Evolutionary conservation across 2,113 vertebrate genomes (phyloP).

Genomic region (Channa maculata): DNA sequence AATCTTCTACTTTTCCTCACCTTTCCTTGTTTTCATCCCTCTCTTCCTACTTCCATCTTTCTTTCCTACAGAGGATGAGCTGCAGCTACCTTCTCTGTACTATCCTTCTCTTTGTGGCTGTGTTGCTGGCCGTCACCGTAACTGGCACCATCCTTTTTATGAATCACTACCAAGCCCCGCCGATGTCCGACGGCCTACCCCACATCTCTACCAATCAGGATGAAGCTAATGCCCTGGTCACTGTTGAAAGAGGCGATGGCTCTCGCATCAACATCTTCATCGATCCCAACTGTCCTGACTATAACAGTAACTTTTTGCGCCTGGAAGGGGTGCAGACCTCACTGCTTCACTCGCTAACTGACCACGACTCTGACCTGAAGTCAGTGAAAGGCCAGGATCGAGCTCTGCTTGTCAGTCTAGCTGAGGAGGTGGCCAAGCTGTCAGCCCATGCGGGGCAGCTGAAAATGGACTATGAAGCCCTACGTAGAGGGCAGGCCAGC

Average conservation of each 20-base stretch:
- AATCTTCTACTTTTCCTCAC: neutral
- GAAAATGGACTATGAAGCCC: slow-evolving; percentile 88
- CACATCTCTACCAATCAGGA: slow-evolving; percentile 94
- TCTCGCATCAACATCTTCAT: slow-evolving; percentile 97
- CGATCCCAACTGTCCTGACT: slow-evolving; percentile 96
- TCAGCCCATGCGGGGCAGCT: slow-evolving; percentile 87
- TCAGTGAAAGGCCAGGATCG: slow-evolving; percentile 88
- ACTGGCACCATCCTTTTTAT: slow-evolving; percentile 95
- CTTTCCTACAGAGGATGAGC: slow-evolving; percentile 87
- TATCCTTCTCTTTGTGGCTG: slow-evolving; percentile 91
- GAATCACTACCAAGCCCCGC: slow-evolving; percentile 89
- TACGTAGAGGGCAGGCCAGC: slow-evolving; percentile 88
- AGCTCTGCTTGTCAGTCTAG: slow-evolving; percentile 89
- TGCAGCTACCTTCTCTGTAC: slow-evolving; percentile 93
- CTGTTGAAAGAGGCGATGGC: slow-evolving; percentile 92
- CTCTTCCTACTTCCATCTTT: neutral
- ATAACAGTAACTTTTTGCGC: slow-evolving; percentile 86
- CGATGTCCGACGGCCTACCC: slow-evolving; percentile 88
- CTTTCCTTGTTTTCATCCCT: neutral
- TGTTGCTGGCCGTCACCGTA: slow-evolving; percentile 91
- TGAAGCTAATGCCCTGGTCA: slow-evolving; percentile 93
- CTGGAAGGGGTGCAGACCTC: slow-evolving; percentile 93
- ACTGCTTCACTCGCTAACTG: slow-evolving; percentile 86
- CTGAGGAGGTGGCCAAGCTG: slow-evolving; percentile 92
- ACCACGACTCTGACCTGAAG: slow-evolving; percentile 87